Conservation (phyloP, 2,888 invertebrate genomes). For the Orchestes rusci region DNA sequence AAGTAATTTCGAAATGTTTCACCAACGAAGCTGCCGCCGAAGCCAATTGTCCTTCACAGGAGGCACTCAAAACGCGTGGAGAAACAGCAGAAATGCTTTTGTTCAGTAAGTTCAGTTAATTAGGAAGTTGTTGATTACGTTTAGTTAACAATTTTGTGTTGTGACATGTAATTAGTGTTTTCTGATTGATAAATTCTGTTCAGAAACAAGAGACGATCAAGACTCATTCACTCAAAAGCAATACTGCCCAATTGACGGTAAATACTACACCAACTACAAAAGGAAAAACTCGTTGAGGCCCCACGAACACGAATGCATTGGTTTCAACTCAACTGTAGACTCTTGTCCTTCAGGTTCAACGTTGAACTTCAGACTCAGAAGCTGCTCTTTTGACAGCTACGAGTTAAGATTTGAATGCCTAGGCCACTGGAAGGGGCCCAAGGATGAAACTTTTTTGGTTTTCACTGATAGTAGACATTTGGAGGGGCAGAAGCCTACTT, state of each 20-base stretch:
- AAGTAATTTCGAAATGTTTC: slow-evolving; percentile 51
- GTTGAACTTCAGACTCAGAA: slow-evolving; percentile 50
- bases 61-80: slow-evolving; percentile 35
- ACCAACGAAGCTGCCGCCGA: slow-evolving; percentile 52
- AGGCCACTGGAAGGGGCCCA: slow-evolving; percentile 54
- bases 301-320: slow-evolving; percentile 49
- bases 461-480: slow-evolving; percentile 48
- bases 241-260: slow-evolving; percentile 58
- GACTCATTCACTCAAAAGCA: slow-evolving; percentile 48
- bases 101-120: slow-evolving; percentile 48
- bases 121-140: not conserved
- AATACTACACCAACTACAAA: slow-evolving; percentile 52
- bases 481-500: slow-evolving; percentile 46
- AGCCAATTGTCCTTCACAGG: slow-evolving; percentile 50
- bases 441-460: slow-evolving; percentile 51
- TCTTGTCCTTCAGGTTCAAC: slow-evolving; percentile 57
- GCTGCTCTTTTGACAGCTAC: slow-evolving; percentile 50
- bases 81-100: slow-evolving; percentile 47
- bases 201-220: slow-evolving; percentile 49
- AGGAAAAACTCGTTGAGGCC: slow-evolving; percentile 38
- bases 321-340: slow-evolving; percentile 50
- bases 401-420: slow-evolving; percentile 56
- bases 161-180: not conserved
- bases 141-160: not conserved
- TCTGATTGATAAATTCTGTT: slow-evolving; percentile 3